Conservation (phyloP, 2,888 invertebrate species). For the Drosophila rellima region DNA sequence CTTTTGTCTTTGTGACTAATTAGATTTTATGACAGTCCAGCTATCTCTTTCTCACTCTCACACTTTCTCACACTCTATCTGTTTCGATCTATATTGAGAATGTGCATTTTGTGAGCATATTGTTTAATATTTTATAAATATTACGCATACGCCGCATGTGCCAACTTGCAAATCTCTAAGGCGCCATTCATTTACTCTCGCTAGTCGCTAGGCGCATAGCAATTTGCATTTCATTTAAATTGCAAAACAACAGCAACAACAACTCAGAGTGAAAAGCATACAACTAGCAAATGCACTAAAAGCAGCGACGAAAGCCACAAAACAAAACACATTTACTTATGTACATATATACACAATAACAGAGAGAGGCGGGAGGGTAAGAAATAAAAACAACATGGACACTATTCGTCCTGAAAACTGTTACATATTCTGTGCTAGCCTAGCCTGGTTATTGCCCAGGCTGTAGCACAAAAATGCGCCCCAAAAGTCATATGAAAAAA, state of each 20-base stretch:
- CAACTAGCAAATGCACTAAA: slow-evolving; percentile 56
- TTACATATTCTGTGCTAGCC: slow-evolving; percentile 18
- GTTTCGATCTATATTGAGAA: slow-evolving; percentile 2
- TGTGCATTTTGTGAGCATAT: slow-evolving; percentile 47
- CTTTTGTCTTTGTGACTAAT: slow-evolving; percentile 78
- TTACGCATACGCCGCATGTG: slow-evolving; percentile 67
- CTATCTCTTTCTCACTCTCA: neutral
- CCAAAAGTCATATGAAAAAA: slow-evolving; percentile 80
- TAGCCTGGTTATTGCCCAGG: slow-evolving; percentile 46
- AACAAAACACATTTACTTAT: slow-evolving; percentile 50
- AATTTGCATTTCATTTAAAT: slow-evolving; percentile 79
- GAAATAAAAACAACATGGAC: slow-evolving; percentile 42
- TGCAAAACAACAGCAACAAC: slow-evolving; percentile 65
- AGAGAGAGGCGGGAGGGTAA: neutral
- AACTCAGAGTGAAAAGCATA: slow-evolving; percentile 33
- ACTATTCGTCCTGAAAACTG: slow-evolving; percentile 14
- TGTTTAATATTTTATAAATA: slow-evolving; percentile 69
- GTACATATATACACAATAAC: slow-evolving; percentile 22
- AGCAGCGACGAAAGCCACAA: slow-evolving; percentile 65
- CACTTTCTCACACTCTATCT: neutral
- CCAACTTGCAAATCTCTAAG: slow-evolving; percentile 57
- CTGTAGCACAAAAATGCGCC: slow-evolving; percentile 66
- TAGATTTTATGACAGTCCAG: slow-evolving; percentile 71
- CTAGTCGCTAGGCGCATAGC: slow-evolving; percentile 42
- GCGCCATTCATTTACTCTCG: slow-evolving; percentile 59